These are phyloP conservation scores for Henricia sp. DNA, from an alignment of 53 echinoderm and acorn worm species.

Conservation along the genomic window DNA sequence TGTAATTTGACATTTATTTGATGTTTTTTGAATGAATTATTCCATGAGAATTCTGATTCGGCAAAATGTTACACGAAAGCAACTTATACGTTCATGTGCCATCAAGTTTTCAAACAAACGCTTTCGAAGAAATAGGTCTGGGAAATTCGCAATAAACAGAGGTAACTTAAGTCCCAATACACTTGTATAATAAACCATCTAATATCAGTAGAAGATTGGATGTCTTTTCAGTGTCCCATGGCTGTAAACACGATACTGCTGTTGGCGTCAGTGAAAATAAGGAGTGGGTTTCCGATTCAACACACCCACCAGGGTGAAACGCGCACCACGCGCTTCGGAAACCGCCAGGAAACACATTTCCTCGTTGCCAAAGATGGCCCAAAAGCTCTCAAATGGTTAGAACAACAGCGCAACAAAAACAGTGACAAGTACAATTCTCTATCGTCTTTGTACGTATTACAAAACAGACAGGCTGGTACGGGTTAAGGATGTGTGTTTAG, in stretches of 20 bases:
- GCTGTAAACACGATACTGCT: conserved; percentile 50
- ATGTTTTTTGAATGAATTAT: too few species aligned
- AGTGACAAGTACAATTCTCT: too few species aligned
- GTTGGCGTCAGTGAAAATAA: conserved; percentile 53
- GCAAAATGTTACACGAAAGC: too few species aligned
- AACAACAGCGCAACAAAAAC: background rate
- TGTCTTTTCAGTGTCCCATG: conserved; percentile 10
- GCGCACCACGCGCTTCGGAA: background rate
- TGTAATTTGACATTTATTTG: too few species aligned
- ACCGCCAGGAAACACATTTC: conserved; percentile 9
- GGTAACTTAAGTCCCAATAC: background rate
- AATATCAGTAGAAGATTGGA: background rate
- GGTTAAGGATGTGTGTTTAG: too few species aligned
- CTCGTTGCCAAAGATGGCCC: background rate
- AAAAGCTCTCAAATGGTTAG: conserved; percentile 1
- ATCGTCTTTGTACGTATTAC: too few species aligned
- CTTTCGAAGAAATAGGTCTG: too few species aligned
- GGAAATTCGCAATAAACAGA: too few species aligned
- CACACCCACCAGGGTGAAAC: conserved; percentile 4
- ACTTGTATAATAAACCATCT: background rate
- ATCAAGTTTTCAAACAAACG: too few species aligned
- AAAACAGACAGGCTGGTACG: too few species aligned
- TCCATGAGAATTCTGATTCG: too few species aligned
- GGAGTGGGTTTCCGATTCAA: background rate
- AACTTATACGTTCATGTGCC: too few species aligned